Conservation (phyloP, 53 echinoderm and acorn worm genomes). For the Astropecten irregularis region DNA sequence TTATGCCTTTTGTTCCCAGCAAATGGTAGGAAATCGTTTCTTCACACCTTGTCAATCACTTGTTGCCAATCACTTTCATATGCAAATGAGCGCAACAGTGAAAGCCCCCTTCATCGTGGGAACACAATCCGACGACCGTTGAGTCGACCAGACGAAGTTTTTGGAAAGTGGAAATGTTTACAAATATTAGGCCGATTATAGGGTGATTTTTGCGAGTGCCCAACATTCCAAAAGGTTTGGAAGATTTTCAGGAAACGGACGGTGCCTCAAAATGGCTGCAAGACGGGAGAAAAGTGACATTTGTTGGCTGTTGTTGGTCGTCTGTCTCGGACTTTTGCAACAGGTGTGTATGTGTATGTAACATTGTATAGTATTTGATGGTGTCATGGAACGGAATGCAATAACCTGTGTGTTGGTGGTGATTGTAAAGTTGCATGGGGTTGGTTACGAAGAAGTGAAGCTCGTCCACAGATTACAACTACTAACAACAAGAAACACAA, state of each 20-base stretch:
- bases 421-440: too few species aligned
- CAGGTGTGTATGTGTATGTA: neutral
- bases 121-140: neutral
- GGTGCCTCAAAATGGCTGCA: neutral
- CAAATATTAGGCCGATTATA: too few species aligned
- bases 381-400: neutral
- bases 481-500: too few species aligned
- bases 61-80: constrained; percentile 26
- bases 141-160: too few species aligned
- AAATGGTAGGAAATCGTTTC: too few species aligned
- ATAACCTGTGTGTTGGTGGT: too few species aligned
- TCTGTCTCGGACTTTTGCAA: constrained; percentile 7
- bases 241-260: neutral
- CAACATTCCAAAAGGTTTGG: neutral
- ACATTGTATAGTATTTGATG: neutral
- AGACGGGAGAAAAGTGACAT: neutral
- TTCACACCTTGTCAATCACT: neutral
- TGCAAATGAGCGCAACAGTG: constrained; percentile 31
- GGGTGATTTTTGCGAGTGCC: too few species aligned
- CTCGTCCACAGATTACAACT: too few species aligned
- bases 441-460: too few species aligned
- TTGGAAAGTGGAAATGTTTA: too few species aligned
- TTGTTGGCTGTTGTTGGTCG: neutral
- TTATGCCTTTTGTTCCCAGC: too few species aligned
- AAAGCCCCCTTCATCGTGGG: neutral